Base-by-base conservation (phyloP, 2,888 invertebrate genomes). In the Drosophila testacea region DNA sequence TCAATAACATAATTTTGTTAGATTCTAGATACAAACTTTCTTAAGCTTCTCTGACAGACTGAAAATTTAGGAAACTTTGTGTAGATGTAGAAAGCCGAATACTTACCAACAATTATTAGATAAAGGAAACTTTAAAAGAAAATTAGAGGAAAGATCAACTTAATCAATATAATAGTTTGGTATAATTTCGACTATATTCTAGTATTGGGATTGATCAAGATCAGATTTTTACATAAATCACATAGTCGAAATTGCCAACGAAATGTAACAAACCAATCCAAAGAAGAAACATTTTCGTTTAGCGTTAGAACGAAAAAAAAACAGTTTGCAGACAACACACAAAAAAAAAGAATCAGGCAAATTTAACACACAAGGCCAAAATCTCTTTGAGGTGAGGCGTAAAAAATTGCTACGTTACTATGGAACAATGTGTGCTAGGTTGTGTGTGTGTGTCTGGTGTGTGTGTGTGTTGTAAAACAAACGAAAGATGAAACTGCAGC, bases 401-500 rank as follows among this genome's bases (percentile, higher is more conserved):
- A 75, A 79, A 75, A 80, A 79, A 77, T 69, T 64, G 66, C 81
- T 42, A 41, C 9, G 38, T 30, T 61, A 34, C 34, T 13, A 52
- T 44, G 34, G 7, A 11, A 9, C 11, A 32, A n/a, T 51, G 10
- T 59, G 16, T 51, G 30, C 44, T 11, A 6, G 51, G 7, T 22
- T 27, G 52, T 57, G 52, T 44, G 59, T 27, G 42, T n/a, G 61
- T 52, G 48, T n/a, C n/a, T n/a, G n/a, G 41, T 22, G 62, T 63
- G n/a, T 30, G 48, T 62, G 65, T 69, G 68, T 71, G 67, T 75
- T 56, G 59, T 57, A 67, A 69, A 73, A 79, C 82, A 88, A 79
- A 76, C 69, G 82, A 82, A 70, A 85, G 69, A 85, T 79, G 79
- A 82, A 82, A 85, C 79, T 84, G 62, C 73, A 72, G 59, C 62